Percentiles rank a stretch among this genome's conserved stretches.
phyloP scores from a whole-genome alignment of 2,888 invertebrate genomes.

The Limenitis camilla region DNA sequence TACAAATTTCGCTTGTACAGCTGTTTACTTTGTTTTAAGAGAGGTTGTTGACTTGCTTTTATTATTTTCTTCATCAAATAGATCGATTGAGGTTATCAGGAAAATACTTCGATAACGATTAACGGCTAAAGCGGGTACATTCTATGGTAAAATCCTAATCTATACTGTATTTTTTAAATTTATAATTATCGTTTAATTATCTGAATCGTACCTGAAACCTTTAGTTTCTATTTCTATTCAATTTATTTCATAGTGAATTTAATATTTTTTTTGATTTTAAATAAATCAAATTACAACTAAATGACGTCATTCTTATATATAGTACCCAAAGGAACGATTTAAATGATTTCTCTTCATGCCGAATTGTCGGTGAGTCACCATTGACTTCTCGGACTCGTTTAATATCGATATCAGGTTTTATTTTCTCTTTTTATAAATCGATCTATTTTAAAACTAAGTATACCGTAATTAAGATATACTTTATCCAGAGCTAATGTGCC shows the following conservation, averaged over 20 bases:
- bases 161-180: too few species aligned
- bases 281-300: too few species aligned
- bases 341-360: constrained; percentile 11
- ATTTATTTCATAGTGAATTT: too few species aligned
- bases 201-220: too few species aligned
- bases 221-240: too few species aligned
- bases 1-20: not conserved
- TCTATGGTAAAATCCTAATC: not conserved
- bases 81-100: constrained; percentile 36
- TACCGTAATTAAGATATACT: too few species aligned
- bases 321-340: too few species aligned
- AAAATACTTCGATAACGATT: constrained; percentile 23
- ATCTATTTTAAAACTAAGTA: not conserved
- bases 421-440: constrained; percentile 2
- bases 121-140: not conserved
- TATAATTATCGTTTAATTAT: too few species aligned
- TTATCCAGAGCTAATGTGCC: not conserved
- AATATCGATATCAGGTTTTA: constrained; percentile 6
- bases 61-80: constrained; percentile 27
- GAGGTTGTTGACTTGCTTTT: constrained; percentile 25
- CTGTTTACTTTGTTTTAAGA: not conserved
- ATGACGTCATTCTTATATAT: too few species aligned
- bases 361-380: constrained; percentile 11
- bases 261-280: too few species aligned
- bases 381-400: constrained; percentile 3